phyloP scores from a whole-genome alignment of 2,113 vertebrate species.

The Oxygymnocypris stewartii region DNA sequence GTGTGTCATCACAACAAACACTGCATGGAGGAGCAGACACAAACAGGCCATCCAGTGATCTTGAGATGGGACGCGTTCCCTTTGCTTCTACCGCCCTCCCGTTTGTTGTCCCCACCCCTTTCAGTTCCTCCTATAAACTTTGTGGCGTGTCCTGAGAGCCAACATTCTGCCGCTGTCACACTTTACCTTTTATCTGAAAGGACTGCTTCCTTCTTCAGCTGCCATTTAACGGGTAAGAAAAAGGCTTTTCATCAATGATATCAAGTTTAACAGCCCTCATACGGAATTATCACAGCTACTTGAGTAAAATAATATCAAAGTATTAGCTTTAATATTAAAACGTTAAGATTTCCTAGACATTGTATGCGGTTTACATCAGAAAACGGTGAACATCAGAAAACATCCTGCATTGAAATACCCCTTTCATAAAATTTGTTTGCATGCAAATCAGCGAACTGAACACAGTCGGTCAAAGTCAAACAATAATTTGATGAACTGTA shows the following conservation, averaged over 20 bases:
- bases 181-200: conserved; percentile 4
- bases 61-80: background rate
- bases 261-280: background rate
- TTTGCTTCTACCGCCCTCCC: conserved; percentile 1
- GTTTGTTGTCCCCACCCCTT: conserved; percentile 38
- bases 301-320: background rate
- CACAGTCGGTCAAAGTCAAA: conserved; percentile 27
- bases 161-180: conserved; percentile 8
- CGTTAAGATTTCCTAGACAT: background rate
- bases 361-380: background rate
- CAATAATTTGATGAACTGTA: background rate
- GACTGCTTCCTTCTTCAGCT: background rate
- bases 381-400: background rate
- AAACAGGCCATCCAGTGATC: conserved; percentile 6
- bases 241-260: background rate
- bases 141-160: background rate
- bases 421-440: conserved; percentile 41
- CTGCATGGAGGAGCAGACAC: background rate
- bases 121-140: conserved; percentile 50
- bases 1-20: conserved; percentile 45
- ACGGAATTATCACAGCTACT: background rate
- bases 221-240: conserved; percentile 16
- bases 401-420: background rate
- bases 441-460: conserved; percentile 43
- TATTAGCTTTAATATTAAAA: background rate